Evolutionary conservation across 1,140 invertebrate genomes (phyloP), one percentile per base, ranked within the genome.

Genomic region (Drosophila auraria): DNA sequence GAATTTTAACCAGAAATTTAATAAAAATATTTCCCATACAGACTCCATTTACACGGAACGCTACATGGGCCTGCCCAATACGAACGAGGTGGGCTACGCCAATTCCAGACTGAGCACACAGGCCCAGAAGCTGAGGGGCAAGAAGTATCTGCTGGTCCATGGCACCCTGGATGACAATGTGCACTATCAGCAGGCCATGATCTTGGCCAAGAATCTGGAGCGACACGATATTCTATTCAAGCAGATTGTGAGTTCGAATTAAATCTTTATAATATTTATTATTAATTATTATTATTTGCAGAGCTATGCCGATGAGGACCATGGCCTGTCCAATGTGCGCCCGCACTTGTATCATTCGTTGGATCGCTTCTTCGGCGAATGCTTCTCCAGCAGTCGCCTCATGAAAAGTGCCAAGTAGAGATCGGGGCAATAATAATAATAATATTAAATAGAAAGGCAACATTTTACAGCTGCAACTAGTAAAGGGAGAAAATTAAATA

Each of bases 1-100:
- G 1, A 25, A 4, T 23, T 47, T 0, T 45, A 23, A 36, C 4
- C n/a, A 5, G 23, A 15, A 44, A n/a, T n/a, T n/a, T n/a, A n/a
- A n/a, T n/a, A n/a, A 3, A 38, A n/a, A 36, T 11, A 14, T 8
- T 9, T 94, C 6, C 9, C 2, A 15, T 94, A 47, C 93, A 99
- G 98, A 99, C 94, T 97, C 98, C 27, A 97, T 98, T 79, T 99
- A 99, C 92, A 99, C 98, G 7, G 98, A 99, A 93, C 94, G 98
- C 45, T 99, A 97, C 90, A 98, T 99, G 98, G 97, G 97, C 38
- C 93, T 97, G 15, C 97, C 98, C 8, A 93, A 94, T 30, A 96
- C 96, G 51, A 99, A 99, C 92, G 93, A 94, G 15, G 80, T 93
- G 8, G 97, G 96, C 25, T 99, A 99, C 92, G 94, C 95, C 80